Evolutionary conservation across 2,888 invertebrate species (phyloP), one percentile per base, ranked within the genome.

Genomic region (Ecliptopera silaceata): DNA sequence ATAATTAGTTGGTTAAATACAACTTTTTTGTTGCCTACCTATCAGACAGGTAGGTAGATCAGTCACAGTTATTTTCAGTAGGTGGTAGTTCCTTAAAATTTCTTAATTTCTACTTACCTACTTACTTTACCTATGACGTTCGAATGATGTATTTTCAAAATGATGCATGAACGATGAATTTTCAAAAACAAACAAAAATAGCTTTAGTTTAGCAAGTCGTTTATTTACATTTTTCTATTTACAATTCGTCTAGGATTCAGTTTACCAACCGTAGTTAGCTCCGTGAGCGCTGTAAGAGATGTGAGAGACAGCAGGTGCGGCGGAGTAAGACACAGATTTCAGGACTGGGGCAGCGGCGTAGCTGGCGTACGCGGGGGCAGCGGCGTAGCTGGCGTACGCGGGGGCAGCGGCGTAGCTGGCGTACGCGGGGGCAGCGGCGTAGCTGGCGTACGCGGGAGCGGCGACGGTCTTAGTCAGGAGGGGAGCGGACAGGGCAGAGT

Each of bases 241-340:
- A 82, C 77, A 83, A 71, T 59, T 70, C 60, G 63, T 55, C 56
- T 66, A 63, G 59, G 75, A 78, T 80, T 76, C 79, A 79, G 81
- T 82, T 93, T 92, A 94, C 92, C 93, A 94, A 68, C 89, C 93
- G 78, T 94, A 94, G 74, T 93, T 92, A 64, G 93, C 92, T 66
- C 94, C 94, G 64, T 93, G 91, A 61, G 93, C 94, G 71, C 92
- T 91, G 90, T 94, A 94, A 63, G 92, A 84, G 72, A 93, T 88
- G 79, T 94, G 93, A 58, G 94, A 92, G 17, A 94, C 93, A 64
- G 92, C 92, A 65, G 93, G 92, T 43, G 93, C 93, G 60, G 94
- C 93, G 43, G 91, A 91, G 86, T 93, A 93, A 56, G 89, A 78
- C 42, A 93, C 79, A 49, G 89, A 80, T 63, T 84, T 83, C 60